Conservation (phyloP, 2,113 vertebrate genomes). For the Empidonax alnorum region DNA sequence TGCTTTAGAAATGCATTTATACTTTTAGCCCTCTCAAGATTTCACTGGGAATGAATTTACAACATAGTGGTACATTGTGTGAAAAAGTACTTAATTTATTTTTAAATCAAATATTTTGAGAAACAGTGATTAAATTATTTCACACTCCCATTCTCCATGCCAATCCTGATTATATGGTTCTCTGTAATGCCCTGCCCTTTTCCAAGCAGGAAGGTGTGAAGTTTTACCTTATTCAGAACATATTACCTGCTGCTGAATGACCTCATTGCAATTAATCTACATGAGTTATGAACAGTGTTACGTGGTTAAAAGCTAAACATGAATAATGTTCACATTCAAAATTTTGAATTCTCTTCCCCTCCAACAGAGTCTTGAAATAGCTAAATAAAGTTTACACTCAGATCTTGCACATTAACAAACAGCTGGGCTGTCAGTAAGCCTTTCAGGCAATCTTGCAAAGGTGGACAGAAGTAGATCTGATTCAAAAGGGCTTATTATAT, state of each 20-base stretch:
- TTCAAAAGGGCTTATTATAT: neutral
- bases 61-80: neutral
- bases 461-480: neutral
- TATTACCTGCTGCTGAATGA: neutral
- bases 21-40: neutral
- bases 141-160: neutral
- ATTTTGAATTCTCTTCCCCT: neutral
- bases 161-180: neutral
- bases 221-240: neutral
- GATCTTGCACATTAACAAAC: neutral
- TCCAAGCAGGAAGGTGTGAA: neutral
- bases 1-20: neutral
- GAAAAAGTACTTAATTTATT: constrained; percentile 3
- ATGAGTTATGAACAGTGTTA: neutral
- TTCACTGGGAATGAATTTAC: neutral
- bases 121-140: constrained; percentile 26
- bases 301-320: neutral
- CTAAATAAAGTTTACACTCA: neutral
- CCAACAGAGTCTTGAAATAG: neutral
- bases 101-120: constrained; percentile 30
- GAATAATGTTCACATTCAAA: neutral
- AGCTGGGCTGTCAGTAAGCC: neutral
- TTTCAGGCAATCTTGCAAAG: neutral
- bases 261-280: neutral
- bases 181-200: neutral